Evolutionary conservation across 2,888 invertebrate species (phyloP), one percentile per base, ranked within the genome.

Genomic region (Panorpa germanica): DNA sequence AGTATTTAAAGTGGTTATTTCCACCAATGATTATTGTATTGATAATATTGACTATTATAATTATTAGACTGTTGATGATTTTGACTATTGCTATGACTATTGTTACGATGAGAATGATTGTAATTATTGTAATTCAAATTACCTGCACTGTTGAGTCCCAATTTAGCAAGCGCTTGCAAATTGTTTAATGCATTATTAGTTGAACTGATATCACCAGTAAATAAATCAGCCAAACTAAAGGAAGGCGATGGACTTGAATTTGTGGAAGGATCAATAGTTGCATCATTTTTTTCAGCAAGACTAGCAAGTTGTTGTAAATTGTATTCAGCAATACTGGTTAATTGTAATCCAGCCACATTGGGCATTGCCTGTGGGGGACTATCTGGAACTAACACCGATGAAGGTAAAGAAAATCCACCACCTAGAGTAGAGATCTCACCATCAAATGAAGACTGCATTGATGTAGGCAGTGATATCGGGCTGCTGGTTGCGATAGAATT

Each of bases 111-210:
- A n/a, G n/a, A n/a, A n/a, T n/a, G n/a, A n/a, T n/a, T n/a, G n/a
- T n/a, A n/a, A 26, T 5, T 7, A 17, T 7, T 23, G n/a, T n/a
- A 21, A 19, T 15, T 29, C 25, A 7, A 48, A 59, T 59, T 49
- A 73, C 73, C 72, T 45, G 69, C 63, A 43, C 52, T 57, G 38
- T 66, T 69, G 29, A 73, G 53, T 45, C 85, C 85, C 33, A 88
- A 63, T 53, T 88, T 88, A 34, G 85, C 85, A 35, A 90, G 66
- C 16, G 83, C 85, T 48, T 88, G 83, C 39, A 90, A 61, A 57
- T 88, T 90, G 53, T 81, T 82, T 43, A 82, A 72, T 8, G 85
- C 82, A 43, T 78, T 74, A 41, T 71, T 70, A 39, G 62, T 61
- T 2, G 67, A 65, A 41, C 61, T 67, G 4, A 69, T 51, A 44